These are phyloP conservation scores for Stegodyphus dumicola DNA, from an alignment of 1,140 invertebrate genomes.

Conservation along the genomic window DNA sequence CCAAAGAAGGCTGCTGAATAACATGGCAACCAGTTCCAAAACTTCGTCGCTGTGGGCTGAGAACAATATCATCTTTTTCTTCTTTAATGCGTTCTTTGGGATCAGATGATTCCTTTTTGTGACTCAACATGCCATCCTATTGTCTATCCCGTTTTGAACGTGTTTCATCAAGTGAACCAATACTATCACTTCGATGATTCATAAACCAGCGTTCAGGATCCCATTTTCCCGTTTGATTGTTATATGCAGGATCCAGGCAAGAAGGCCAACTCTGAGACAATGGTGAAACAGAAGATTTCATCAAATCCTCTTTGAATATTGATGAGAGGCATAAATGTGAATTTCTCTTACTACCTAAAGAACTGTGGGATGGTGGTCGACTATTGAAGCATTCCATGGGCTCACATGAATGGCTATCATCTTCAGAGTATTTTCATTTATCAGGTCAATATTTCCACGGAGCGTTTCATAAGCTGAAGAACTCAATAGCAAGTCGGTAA, in stretches of 20 bases:
- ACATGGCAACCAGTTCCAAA: conserved; percentile 84
- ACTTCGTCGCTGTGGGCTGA: conserved; percentile 83
- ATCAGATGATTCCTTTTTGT: conserved; percentile 66
- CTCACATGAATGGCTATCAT: conserved; percentile 33
- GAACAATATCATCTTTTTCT: conserved; percentile 83
- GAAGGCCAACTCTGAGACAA: conserved; percentile 73
- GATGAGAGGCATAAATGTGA: conserved; percentile 27
- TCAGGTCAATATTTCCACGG: too few species aligned
- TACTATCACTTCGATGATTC: conserved; percentile 71
- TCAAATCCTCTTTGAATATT: conserved; percentile 71
- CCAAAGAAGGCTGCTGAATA: conserved; percentile 67
- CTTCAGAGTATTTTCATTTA: too few species aligned
- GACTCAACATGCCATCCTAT: conserved; percentile 68
- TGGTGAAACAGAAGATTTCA: conserved; percentile 73
- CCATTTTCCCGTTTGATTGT: conserved; percentile 73
- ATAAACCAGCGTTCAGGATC: conserved; percentile 75
- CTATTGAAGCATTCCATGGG: conserved; percentile 18
- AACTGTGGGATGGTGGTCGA: conserved; percentile 23
- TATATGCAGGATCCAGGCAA: conserved; percentile 73
- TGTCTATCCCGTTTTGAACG: conserved; percentile 65
- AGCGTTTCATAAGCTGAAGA: too few species aligned
- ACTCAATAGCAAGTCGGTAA: too few species aligned
- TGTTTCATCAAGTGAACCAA: conserved; percentile 74
- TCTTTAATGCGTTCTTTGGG: conserved; percentile 82
- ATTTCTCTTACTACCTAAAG: conserved; percentile 31